These are phyloP conservation scores for Acromyrmex heyeri DNA, from an alignment of 1,140 invertebrate species.

Conservation along the genomic window DNA sequence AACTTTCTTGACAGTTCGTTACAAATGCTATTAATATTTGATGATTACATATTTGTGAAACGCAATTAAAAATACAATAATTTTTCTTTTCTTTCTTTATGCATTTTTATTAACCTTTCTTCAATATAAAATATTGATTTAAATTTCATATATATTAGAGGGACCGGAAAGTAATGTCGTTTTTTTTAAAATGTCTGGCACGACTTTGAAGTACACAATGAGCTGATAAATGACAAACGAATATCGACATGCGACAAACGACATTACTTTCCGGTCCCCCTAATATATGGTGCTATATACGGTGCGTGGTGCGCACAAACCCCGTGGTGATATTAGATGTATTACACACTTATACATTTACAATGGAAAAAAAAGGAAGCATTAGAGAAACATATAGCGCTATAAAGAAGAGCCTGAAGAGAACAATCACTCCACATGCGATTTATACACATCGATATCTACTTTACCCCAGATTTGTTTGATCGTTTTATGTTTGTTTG, in stretches of 20 bases:
- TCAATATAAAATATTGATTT: background rate
- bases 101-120: background rate
- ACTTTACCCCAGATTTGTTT: slow-evolving; percentile 79
- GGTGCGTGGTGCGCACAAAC: background rate
- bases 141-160: background rate
- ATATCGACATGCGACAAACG: too few species aligned
- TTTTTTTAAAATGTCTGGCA: too few species aligned
- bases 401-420: background rate
- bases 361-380: background rate
- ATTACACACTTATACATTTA: background rate
- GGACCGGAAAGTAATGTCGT: too few species aligned
- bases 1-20: background rate
- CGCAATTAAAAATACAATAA: background rate
- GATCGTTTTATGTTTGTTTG: slow-evolving; percentile 21
- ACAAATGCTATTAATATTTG: slow-evolving; percentile 11
- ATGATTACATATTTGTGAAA: background rate
- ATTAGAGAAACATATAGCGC: slow-evolving; percentile 6
- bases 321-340: background rate
- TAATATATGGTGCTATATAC: background rate
- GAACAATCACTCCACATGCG: slow-evolving; percentile 48
- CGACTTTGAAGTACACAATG: too few species aligned
- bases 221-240: too few species aligned
- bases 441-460: slow-evolving; percentile 65
- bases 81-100: background rate
- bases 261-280: too few species aligned